These are phyloP conservation scores for Meleagris gallopavo DNA, from an alignment of 2,113 vertebrate species.

Conservation along the genomic window DNA sequence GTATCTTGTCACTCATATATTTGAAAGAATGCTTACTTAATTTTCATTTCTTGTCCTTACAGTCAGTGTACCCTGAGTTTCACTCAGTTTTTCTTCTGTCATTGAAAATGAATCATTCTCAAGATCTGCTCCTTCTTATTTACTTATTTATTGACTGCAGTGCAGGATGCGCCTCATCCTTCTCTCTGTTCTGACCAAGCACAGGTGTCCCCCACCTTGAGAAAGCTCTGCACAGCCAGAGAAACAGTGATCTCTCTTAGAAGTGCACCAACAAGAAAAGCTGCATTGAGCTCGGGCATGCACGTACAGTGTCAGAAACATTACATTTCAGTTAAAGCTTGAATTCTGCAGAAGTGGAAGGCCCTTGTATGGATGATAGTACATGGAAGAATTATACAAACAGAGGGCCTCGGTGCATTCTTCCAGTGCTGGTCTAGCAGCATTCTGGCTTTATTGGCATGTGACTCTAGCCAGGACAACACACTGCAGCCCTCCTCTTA, in stretches of 20 bases:
- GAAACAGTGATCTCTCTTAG: not conserved
- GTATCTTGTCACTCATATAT: not conserved
- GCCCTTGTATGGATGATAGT: not conserved
- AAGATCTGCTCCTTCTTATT: not conserved
- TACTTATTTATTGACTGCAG: not conserved
- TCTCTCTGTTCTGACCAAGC: not conserved
- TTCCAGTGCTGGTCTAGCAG: not conserved
- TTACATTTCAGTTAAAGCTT: not conserved
- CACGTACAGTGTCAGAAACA: not conserved
- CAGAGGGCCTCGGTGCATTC: not conserved
- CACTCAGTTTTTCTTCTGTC: not conserved
- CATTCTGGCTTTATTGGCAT: not conserved
- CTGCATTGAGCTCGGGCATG: not conserved
- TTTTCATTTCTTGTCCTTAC: not conserved
- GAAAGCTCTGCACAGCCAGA: not conserved
- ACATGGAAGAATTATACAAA: not conserved
- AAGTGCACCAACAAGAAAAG: not conserved
- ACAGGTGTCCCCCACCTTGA: not conserved
- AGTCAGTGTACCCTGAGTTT: not conserved
- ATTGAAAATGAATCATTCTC: not conserved
- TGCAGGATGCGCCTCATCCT: accelerated
- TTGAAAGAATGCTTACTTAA: not conserved
- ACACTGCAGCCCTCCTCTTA: not conserved
- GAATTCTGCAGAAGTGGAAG: not conserved
- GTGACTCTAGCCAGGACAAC: not conserved